A percentile compares a stretch with the other conserved stretches of the same genome.
Conservation (phyloP, 2,888 invertebrate genomes). For the Machimus atricapillus region DNA sequence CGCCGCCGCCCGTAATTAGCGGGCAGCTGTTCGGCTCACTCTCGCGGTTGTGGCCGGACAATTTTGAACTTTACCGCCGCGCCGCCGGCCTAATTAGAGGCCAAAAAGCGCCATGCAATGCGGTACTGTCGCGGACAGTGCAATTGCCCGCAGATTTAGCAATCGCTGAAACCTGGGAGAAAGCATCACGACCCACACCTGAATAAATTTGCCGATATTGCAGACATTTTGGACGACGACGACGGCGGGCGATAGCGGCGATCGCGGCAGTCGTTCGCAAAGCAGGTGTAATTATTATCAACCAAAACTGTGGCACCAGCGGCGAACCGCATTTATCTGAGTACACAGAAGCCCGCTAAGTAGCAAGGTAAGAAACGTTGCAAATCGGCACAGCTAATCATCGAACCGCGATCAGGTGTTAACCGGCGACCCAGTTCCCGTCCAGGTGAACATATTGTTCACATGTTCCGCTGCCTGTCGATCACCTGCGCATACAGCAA, state of each 20-base stretch:
- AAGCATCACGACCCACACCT: constrained; percentile 1
- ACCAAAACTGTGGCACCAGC: not conserved
- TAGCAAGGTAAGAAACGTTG: constrained; percentile 7
- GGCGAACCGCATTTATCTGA: not conserved
- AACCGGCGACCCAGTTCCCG: constrained; percentile 37
- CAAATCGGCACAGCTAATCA: constrained; percentile 37
- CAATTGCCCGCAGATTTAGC: not conserved
- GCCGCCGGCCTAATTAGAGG: not conserved
- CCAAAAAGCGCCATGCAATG: not conserved
- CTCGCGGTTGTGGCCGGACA: not conserved
- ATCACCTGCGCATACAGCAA: constrained; percentile 15
- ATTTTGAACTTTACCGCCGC: not conserved
- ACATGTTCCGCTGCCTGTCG: constrained; percentile 37
- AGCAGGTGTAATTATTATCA: constrained; percentile 27
- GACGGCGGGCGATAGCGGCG: too few species aligned
- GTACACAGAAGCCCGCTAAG: constrained; percentile 28
- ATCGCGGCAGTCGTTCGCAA: not conserved
- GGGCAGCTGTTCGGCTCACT: not conserved
- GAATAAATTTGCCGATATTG: not conserved
- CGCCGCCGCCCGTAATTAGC: constrained; percentile 2
- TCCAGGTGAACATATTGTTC: constrained; percentile 42
- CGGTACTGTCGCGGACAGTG: not conserved
- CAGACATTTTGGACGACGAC: not conserved
- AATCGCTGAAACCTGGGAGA: constrained; percentile 2
- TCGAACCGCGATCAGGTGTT: constrained; percentile 42